Evolutionary conservation across 2,888 invertebrate species (phyloP).

Genomic region (Trisateles emortualis): DNA sequence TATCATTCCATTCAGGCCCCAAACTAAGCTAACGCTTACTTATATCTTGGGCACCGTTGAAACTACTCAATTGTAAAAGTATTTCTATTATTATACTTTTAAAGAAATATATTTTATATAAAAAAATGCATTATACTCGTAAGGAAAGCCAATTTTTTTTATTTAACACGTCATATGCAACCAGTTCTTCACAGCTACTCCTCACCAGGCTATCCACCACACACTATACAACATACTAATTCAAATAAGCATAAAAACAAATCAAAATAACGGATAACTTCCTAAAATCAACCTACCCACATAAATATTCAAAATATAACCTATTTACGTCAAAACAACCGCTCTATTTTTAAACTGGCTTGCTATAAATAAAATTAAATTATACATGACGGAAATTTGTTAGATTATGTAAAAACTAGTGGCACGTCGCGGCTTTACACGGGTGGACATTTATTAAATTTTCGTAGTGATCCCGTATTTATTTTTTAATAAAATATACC

Average conservation of each 20-base stretch:
- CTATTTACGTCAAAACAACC: background rate
- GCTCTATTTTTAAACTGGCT: background rate
- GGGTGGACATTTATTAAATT: too few relatives aligned
- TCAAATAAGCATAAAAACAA: background rate
- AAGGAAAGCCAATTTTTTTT: too few relatives aligned
- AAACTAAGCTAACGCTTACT: too few relatives aligned
- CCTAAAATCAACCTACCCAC: background rate
- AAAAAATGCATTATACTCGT: too few relatives aligned
- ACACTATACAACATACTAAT: background rate
- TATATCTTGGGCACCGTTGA: too few relatives aligned
- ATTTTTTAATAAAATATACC: too few relatives aligned
- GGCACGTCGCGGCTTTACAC: too few relatives aligned
- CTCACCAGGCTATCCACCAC: background rate
- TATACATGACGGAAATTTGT: background rate
- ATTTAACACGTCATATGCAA: background rate
- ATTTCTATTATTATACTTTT: too few relatives aligned
- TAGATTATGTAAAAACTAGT: background rate
- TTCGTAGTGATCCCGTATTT: too few relatives aligned
- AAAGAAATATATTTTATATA: too few relatives aligned
- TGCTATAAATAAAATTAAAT: background rate
- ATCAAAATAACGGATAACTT: background rate
- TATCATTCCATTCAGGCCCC: too few relatives aligned
- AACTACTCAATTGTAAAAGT: too few relatives aligned
- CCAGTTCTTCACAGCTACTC: background rate
- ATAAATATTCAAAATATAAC: background rate